Evolutionary conservation across 37 sponge, comb jelly and placozoan genomes (phyloP).

Genomic region (Corticium candelabrum): DNA sequence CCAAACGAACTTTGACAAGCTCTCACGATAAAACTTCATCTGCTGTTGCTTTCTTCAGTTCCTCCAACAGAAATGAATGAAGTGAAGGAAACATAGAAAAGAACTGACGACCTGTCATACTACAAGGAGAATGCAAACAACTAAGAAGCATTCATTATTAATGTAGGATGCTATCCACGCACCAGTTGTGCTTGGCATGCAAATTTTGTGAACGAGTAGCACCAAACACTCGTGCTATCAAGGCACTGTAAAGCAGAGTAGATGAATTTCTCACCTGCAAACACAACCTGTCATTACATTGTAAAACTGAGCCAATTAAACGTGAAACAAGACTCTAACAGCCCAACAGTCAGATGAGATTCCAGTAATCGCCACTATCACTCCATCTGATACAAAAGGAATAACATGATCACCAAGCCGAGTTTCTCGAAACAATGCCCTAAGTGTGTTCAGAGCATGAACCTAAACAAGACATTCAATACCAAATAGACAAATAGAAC

Average conservation of each 20-base stretch:
- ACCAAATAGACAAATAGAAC: no score
- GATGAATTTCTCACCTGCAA: constrained; percentile 71
- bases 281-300: background rate
- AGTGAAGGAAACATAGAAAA: constrained; percentile 66
- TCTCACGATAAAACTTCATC: background rate
- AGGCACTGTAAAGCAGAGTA: constrained; percentile 63
- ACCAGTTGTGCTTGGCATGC: constrained; percentile 61
- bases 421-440: constrained; percentile 65
- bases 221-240: constrained; percentile 68
- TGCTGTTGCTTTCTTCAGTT: constrained; percentile 17
- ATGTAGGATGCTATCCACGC: background rate
- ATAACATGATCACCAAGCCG: constrained; percentile 49
- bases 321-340: constrained; percentile 19
- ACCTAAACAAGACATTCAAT: constrained; percentile 29
- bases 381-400: constrained; percentile 48
- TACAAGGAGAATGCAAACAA: no score
- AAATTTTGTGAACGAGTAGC: constrained; percentile 62
- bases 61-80: constrained; percentile 24
- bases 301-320: background rate
- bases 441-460: constrained; percentile 72
- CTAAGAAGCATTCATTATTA: no score
- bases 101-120: constrained; percentile 60
- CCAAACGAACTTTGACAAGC: background rate
- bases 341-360: constrained; percentile 56
- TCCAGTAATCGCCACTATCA: constrained; percentile 54